These are phyloP conservation scores for Trinectes maculatus DNA, from an alignment of 2,113 vertebrate genomes.

Conservation along the genomic window DNA sequence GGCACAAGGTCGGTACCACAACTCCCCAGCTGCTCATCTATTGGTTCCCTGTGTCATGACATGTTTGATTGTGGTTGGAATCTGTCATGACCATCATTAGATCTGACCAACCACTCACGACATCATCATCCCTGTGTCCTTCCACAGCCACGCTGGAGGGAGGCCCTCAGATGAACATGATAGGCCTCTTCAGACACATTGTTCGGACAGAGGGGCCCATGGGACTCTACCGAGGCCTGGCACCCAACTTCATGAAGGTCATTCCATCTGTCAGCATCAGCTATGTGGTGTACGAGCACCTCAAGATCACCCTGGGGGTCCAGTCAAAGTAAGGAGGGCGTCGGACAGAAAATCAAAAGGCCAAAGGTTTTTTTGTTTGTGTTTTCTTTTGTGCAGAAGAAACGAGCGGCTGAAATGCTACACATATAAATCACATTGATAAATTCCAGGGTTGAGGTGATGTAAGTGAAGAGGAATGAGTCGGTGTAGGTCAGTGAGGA, in stretches of 20 bases:
- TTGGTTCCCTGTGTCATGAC: too few species aligned
- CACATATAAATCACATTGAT: neutral
- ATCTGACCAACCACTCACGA: too few species aligned
- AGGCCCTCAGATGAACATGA: slow-evolving; percentile 90
- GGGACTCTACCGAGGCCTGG: slow-evolving; percentile 94
- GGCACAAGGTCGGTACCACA: slow-evolving; percentile 93
- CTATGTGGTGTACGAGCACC: slow-evolving; percentile 96
- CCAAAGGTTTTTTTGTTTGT: neutral
- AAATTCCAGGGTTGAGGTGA: neutral
- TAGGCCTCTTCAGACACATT: slow-evolving; percentile 91
- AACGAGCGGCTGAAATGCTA: slow-evolving; percentile 5
- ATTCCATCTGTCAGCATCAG: slow-evolving; percentile 98
- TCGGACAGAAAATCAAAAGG: neutral
- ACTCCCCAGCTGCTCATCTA: too few species aligned
- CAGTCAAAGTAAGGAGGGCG: slow-evolving; percentile 86
- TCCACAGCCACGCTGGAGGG: slow-evolving; percentile 87
- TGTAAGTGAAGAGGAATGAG: slow-evolving; percentile 3
- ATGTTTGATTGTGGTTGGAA: too few species aligned
- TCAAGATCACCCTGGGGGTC: slow-evolving; percentile 91
- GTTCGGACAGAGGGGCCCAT: slow-evolving; percentile 89
- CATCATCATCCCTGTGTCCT: neutral
- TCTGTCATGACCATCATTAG: too few species aligned
- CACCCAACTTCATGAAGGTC: slow-evolving; percentile 99
- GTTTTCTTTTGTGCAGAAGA: slow-evolving; percentile 4
- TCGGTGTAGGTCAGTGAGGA: too few species aligned